phyloP scores from a whole-genome alignment of 2,797 vertebrate genomes.

The Danio albolineatus region DNA sequence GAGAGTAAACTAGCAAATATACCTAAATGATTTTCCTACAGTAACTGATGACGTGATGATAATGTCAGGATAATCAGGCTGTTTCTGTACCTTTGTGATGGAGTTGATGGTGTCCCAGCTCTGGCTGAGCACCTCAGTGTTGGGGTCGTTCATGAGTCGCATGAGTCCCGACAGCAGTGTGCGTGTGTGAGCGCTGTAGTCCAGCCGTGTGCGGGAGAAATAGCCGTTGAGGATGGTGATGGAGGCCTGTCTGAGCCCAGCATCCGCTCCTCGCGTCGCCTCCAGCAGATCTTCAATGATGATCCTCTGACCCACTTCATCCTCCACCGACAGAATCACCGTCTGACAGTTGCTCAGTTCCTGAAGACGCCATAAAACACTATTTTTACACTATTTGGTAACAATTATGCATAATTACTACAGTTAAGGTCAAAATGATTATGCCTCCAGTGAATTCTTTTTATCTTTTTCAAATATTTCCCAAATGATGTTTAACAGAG shows the following conservation, averaged over 20 bases:
- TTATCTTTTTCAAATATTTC: too few species aligned
- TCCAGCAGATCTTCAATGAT: conserved; percentile 95
- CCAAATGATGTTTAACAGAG: too few species aligned
- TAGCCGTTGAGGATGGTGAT: conserved; percentile 93
- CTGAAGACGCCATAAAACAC: conserved; percentile 62
- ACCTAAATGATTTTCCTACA: too few species aligned
- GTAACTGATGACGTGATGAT: too few species aligned
- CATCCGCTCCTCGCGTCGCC: conserved; percentile 86
- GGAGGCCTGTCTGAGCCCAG: conserved; percentile 90
- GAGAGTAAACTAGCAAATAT: too few species aligned
- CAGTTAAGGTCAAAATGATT: too few species aligned
- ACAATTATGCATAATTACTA: too few species aligned
- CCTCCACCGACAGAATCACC: conserved; percentile 95
- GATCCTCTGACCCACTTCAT: conserved; percentile 93
- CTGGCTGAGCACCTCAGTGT: conserved; percentile 88
- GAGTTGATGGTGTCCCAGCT: conserved; percentile 98
- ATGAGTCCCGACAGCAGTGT: conserved; percentile 92
- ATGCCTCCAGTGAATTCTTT: too few species aligned
- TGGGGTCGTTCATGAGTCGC: conserved; percentile 92
- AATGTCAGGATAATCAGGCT: background rate
- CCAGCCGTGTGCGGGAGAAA: conserved; percentile 92
- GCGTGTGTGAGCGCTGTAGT: conserved; percentile 90
- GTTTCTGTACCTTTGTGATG: conserved; percentile 88
- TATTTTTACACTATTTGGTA: too few species aligned
- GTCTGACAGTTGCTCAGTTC: conserved; percentile 94